Evolutionary conservation across 2,113 vertebrate genomes (phyloP).

Genomic region (Cavia aperea): DNA sequence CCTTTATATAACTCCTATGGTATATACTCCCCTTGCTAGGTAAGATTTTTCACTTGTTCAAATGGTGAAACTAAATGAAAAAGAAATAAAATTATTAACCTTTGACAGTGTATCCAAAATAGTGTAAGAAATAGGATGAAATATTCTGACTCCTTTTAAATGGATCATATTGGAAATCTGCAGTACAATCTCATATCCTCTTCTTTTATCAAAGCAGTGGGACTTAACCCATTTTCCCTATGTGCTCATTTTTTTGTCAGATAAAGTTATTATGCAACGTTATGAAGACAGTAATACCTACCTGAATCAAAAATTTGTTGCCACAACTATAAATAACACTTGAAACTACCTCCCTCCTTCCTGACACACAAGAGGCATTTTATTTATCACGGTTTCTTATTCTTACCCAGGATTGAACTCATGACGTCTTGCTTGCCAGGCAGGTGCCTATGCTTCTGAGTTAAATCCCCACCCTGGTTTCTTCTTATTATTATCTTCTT

Average conservation of each 20-base stretch:
- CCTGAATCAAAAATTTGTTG: not conserved
- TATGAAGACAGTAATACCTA: not conserved
- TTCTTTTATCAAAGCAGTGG: not conserved
- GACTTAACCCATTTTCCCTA: not conserved
- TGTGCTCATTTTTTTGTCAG: not conserved
- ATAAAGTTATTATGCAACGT: not conserved
- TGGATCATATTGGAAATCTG: not conserved
- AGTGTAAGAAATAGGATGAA: not conserved
- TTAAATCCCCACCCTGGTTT: not conserved
- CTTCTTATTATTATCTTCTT: not conserved
- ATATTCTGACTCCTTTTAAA: not conserved
- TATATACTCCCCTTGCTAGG: not conserved
- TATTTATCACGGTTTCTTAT: not conserved
- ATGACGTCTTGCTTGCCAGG: too few relatives aligned
- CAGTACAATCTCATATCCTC: not conserved
- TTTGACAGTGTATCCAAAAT: not conserved
- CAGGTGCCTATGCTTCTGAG: too few relatives aligned
- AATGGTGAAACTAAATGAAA: not conserved
- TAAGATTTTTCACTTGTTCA: not conserved
- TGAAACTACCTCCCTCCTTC: not conserved
- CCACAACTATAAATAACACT: not conserved
- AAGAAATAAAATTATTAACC: not conserved
- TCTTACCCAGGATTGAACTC: not conserved
- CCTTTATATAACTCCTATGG: not conserved
- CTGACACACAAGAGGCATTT: not conserved